Base-by-base conservation (phyloP, 2,797 vertebrate species). In the Rhynchonycteris naso region DNA sequence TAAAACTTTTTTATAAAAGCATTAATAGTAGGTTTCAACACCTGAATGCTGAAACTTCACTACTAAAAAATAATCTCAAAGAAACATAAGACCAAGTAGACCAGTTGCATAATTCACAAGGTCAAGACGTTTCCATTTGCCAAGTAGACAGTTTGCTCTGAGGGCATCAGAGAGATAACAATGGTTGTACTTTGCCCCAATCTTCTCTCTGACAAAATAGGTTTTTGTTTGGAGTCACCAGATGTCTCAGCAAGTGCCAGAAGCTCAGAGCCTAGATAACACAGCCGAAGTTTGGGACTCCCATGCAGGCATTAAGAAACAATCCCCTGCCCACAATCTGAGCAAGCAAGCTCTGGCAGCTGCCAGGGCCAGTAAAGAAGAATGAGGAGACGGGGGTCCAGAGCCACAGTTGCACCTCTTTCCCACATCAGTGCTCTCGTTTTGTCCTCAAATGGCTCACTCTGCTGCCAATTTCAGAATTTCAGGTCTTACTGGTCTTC, bases 151-250 rank as follows among this genome's bases (percentile, higher is more conserved):
- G 96, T 93, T 92, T 95, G 74, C 72, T 92, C 85, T 18, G 56
- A 92, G 84, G 85, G 78, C 74, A 90, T 90, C 52, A 95, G 72
- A 95, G 72, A 95, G 87, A 96, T 91, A 95, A 91, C 84, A 97
- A 95, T 66, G 72, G 72, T 74, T 84, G 69, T 65, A 83, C 90
- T 96, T 83, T 96, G 66, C 85, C 90, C 90, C 84, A 90, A 12
- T 93, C 82, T 93, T 95, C 90, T 88, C 92, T 89, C 84, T 96
- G 59, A 96, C 90, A 96, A 96, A 97, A 95, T 0, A 92, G 87
- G 74, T 82, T 96, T 97, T 96, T 96, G 96, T 97, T 69, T 94
- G 33, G 24, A 96, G 82, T 95, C 85, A 96, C 94, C 95, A 96
- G 93, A 95, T 96, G 91, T 82, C 90, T 94, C 90, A 59, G 69